These are phyloP conservation scores for Trichomycterus rosablanca DNA, from an alignment of 2,113 vertebrate species.

Conservation along the genomic window DNA sequence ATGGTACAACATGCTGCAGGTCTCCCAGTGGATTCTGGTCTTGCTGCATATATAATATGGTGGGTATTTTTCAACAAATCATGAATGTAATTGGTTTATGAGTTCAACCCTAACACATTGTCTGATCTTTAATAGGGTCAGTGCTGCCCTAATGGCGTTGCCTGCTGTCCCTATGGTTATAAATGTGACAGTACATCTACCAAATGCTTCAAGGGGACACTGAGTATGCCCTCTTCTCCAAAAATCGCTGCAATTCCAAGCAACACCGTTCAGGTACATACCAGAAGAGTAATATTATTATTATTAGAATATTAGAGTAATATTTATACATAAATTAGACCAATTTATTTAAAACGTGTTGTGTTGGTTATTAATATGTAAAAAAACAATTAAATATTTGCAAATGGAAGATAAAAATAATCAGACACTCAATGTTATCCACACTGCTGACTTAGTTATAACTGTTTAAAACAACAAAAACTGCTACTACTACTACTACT, in stretches of 20 bases:
- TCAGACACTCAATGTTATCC: too few species aligned
- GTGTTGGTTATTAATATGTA: too few species aligned
- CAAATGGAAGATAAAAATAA: too few species aligned
- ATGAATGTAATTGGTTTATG: not conserved
- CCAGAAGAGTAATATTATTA: not conserved
- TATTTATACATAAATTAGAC: too few species aligned
- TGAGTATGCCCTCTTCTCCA: conserved; percentile 41
- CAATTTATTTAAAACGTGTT: too few species aligned
- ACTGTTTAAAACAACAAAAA: too few species aligned
- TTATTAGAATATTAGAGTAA: too few species aligned
- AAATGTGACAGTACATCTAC: conserved; percentile 51
- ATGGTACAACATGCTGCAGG: conserved; percentile 57
- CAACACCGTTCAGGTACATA: conserved; percentile 32
- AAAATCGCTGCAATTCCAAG: conserved; percentile 22
- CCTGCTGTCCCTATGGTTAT: conserved; percentile 56
- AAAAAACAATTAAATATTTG: too few species aligned
- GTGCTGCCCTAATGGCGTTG: conserved; percentile 59
- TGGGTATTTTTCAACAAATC: conserved; percentile 38
- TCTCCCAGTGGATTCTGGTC: conserved; percentile 44
- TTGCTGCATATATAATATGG: conserved; percentile 51
- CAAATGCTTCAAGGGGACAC: conserved; percentile 31
- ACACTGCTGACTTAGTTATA: too few species aligned
- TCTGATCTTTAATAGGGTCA: conserved; percentile 41
- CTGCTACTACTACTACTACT: too few species aligned
- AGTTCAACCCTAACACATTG: not conserved